Base-by-base conservation (phyloP, 2,797 vertebrate genomes). In the Karalla daura region DNA sequence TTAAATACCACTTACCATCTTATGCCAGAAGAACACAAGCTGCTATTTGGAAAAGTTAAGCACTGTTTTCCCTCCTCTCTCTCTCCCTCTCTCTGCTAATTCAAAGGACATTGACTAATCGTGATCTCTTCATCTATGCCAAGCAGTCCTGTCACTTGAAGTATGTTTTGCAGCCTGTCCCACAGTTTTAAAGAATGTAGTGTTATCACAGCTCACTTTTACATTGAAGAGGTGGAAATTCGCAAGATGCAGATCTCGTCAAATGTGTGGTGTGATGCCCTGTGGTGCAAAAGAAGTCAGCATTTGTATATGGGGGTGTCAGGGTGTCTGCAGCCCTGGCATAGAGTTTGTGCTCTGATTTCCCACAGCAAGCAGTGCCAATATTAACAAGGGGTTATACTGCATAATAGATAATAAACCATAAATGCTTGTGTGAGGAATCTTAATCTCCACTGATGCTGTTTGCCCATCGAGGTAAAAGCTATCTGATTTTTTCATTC, bases 41-140 rank as follows among this genome's bases (percentile, higher is more conserved):
- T 12, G 3, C 8, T 17, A 2, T 52, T 49, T 67, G 14, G n/a
- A 49, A 63, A 76, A 70, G 43, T 68, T 33, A 18, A 65, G 28
- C 25, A 45, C 35, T 63, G 27, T 49, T 30, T 20, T 50, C n/a
- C 10, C 15, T 20, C 40, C 21, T 45, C 20, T 39, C 54, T 41
- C 23, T 30, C n/a, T 14, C 45, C 40, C 21, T 45, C 21, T 39
- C 54, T 41, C 23, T 58, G 51, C 45, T 74, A 41, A 85, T 65
- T 81, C 63, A 80, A 78, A 81, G 80, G 65, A 63, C 73, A 66
- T 58, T 36, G 13, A 32, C 28, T 63, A 60, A 69, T 73, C 69
- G 68, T n/a, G 59, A 51, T 28, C 39, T 76, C 47, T 8, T 69
- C 37, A 59, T 74, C 62, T 53, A 60, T 73, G 59, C 77, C 81